A percentile compares a stretch with the other conserved stretches of the same genome.
phyloP scores from a whole-genome alignment of 2,888 invertebrate species.

The Alcis repandata region DNA sequence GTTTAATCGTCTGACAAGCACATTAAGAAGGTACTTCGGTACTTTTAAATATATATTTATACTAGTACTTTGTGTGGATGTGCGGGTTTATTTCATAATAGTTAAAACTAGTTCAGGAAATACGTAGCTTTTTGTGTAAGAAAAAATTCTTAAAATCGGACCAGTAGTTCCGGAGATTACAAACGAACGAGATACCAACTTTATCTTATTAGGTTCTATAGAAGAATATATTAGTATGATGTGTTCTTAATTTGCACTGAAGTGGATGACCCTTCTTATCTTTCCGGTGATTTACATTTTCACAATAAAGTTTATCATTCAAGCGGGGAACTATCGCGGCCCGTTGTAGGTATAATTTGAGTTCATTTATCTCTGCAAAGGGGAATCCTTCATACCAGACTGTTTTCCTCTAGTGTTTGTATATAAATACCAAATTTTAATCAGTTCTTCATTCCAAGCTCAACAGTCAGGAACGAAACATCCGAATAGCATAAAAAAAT shows the following conservation, averaged over 20 bases:
- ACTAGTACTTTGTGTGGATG: too few species aligned
- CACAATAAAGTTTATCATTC: conserved; percentile 20
- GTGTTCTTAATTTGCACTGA: too few species aligned
- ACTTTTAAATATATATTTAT: neutral
- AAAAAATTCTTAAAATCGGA: too few species aligned
- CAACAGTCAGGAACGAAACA: neutral
- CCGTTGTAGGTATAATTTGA: conserved; percentile 10
- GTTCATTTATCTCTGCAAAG: conserved; percentile 2
- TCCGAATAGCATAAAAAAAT: neutral
- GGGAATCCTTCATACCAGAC: conserved; percentile 21
- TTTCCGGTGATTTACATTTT: too few species aligned
- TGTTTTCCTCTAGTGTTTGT: conserved; percentile 3
- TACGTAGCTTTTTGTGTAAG: too few species aligned
- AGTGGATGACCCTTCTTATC: too few species aligned
- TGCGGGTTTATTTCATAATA: too few species aligned
- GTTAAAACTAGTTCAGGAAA: too few species aligned
- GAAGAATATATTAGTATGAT: too few species aligned
- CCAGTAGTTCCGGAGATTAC: too few species aligned
- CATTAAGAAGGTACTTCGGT: neutral
- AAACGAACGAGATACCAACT: too few species aligned
- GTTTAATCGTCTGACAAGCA: conserved; percentile 7
- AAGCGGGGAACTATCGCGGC: conserved; percentile 19
- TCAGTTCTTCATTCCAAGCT: conserved; percentile 15
- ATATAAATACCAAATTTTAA: conserved; percentile 2
- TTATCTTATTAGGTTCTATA: too few species aligned